Evolutionary conservation across 2,888 invertebrate species (phyloP), one percentile per base, ranked within the genome.

Genomic region (Willowsia nigromaculata): DNA sequence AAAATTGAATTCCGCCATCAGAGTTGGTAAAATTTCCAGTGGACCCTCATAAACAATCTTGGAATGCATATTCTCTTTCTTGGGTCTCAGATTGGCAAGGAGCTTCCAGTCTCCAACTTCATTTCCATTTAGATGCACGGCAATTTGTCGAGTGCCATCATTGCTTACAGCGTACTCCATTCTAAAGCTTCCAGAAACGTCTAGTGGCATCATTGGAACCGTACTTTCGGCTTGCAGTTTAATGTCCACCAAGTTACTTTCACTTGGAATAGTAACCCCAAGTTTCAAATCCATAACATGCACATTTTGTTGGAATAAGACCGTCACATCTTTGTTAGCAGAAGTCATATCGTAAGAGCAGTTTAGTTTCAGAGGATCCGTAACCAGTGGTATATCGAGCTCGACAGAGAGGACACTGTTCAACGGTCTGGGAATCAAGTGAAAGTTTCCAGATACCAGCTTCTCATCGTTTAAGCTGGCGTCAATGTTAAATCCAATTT

Each of bases 51-150:
- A 71, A 15, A 90, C 65, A 1, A 92, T 82, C 27, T 90, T 91
- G 11, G 81, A 43, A 37, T 87, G 78, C 53, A 93, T 88, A 43
- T 91, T 82, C 5, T 85, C 22, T 0, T n/a, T n/a, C n/a, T 78
- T 65, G 1, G 91, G 85, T 59, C 92, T 81, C 5, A 93, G 25
- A 9, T 85, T 80, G 13, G 86, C 91, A 2, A 82, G 53, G 5
- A 92, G 71, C 78, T 92, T 91, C 93, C 93, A 93, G 11, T 92
- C 90, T 3, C 92, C 90, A 56, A 90, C 89, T 9, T 90, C 78
- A 13, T 86, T 86, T 1, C 91, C 91, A 27, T 91, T 84, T 18
- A 91, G 13, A 27, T 82, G 87, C 15, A 92, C 43, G 11, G 86
- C 74, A 3, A 92, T 18, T 59, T 91, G 85, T 6, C 91, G 88